Evolutionary conservation across 37 sponge, comb jelly and placozoan species (phyloP).

Genomic region (Halichondria panicea): DNA sequence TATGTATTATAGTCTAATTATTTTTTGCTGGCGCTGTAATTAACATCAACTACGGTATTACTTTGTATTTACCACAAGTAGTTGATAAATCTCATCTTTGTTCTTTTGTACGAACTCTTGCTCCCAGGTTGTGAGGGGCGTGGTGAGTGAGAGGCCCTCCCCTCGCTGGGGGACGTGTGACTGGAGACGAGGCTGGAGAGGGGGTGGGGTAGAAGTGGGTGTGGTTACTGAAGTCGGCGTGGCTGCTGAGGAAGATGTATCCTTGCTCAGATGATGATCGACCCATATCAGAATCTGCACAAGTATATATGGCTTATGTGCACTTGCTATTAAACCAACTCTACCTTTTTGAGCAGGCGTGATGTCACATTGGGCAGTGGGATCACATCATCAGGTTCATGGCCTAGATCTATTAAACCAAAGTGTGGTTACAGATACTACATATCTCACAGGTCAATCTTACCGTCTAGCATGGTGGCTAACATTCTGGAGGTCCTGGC

Average conservation of each 20-base stretch:
- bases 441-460: neutral
- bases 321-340: neutral
- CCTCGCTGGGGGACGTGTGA: conserved; percentile 50
- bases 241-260: neutral
- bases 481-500: conserved; percentile 49
- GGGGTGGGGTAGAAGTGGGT: conserved; percentile 19
- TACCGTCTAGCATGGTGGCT: conserved; percentile 55
- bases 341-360: conserved; percentile 42
- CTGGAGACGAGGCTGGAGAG: conserved; percentile 42
- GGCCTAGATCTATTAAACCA: conserved; percentile 35
- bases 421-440: neutral
- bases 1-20: too few relatives aligned
- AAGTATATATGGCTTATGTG: neutral
- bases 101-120: conserved; percentile 52
- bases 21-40: too few relatives aligned
- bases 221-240: neutral
- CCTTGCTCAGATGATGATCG: conserved; percentile 33
- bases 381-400: conserved; percentile 42
- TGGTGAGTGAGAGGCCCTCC: neutral
- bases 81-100: conserved; percentile 51
- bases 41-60: too few relatives aligned
- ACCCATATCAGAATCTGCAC: conserved; percentile 51
- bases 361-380: conserved; percentile 66
- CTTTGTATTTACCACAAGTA: conserved; percentile 59
- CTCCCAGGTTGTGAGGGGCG: conserved; percentile 58